A percentile compares a stretch with the other conserved stretches of the same genome.
These are phyloP conservation scores for Homalodisca vitripennis DNA, from an alignment of 1,140 invertebrate species.

Conservation along the genomic window DNA sequence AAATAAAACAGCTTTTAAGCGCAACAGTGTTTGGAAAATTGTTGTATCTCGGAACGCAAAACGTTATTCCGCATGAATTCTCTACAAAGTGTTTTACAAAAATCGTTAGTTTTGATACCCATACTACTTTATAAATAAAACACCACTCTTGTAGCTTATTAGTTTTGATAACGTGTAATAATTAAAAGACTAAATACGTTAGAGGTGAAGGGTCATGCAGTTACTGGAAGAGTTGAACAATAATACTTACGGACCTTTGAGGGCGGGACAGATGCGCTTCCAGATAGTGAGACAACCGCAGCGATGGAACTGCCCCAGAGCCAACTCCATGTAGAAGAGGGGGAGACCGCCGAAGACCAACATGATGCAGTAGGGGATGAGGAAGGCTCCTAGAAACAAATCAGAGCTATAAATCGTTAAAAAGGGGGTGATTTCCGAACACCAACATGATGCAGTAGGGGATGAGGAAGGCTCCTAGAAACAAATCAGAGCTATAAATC, in stretches of 20 bases:
- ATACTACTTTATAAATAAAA: too few relatives aligned
- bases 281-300: conserved; percentile 92
- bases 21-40: too few relatives aligned
- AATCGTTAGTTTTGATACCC: too few relatives aligned
- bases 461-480: conserved; percentile 86
- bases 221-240: too few relatives aligned
- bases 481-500: conserved; percentile 57
- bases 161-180: too few relatives aligned
- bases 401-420: conserved; percentile 58
- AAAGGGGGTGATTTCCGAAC: conserved; percentile 87
- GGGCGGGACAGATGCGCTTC: conserved; percentile 92
- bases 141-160: too few relatives aligned
- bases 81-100: too few relatives aligned
- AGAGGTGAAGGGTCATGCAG: too few relatives aligned
- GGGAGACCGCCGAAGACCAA: conserved; percentile 88
- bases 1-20: too few relatives aligned
- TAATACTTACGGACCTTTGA: conserved; percentile 78
- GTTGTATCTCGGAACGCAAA: too few relatives aligned
- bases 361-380: conserved; percentile 92
- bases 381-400: conserved; percentile 75
- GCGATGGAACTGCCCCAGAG: conserved; percentile 88
- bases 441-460: conserved; percentile 90
- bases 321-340: conserved; percentile 92
- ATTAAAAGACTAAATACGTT: too few relatives aligned
- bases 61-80: too few relatives aligned